Conservation (phyloP, 2,888 invertebrate genomes). For the Lacanobia oleracea region DNA sequence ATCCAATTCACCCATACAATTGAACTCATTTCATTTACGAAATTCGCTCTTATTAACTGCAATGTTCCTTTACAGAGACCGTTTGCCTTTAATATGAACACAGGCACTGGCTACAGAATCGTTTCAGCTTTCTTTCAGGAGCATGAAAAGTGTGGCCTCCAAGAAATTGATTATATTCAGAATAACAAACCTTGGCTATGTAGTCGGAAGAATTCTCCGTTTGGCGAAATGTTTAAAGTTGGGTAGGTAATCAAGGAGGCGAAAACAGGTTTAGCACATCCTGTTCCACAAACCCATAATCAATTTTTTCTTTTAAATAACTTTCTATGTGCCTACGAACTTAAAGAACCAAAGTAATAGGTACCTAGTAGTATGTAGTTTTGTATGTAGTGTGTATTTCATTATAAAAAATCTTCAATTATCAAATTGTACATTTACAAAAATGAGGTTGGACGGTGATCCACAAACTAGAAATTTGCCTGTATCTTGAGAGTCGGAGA, state of each 20-base stretch:
- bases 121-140: conserved; percentile 92
- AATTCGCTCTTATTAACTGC: neutral
- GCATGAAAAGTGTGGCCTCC: conserved; percentile 93
- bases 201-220: conserved; percentile 90
- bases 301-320: neutral
- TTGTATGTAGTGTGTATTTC: no score
- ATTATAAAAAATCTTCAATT: no score
- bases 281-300: neutral
- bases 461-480: no score
- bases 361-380: no score
- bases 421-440: no score
- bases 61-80: conserved; percentile 79
- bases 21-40: neutral
- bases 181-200: conserved; percentile 89
- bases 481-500: no score
- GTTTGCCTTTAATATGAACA: conserved; percentile 92
- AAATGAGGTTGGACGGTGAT: no score
- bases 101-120: conserved; percentile 90
- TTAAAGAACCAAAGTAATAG: no score
- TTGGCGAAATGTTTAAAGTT: conserved; percentile 90
- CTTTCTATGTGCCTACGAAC: neutral
- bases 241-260: conserved; percentile 80
- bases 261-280: neutral
- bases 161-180: conserved; percentile 90
- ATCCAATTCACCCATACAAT: neutral